A percentile compares a stretch with the other conserved stretches of the same genome.
phyloP scores from a whole-genome alignment of 1,140 invertebrate genomes.

The Zaprionus inermis region DNA sequence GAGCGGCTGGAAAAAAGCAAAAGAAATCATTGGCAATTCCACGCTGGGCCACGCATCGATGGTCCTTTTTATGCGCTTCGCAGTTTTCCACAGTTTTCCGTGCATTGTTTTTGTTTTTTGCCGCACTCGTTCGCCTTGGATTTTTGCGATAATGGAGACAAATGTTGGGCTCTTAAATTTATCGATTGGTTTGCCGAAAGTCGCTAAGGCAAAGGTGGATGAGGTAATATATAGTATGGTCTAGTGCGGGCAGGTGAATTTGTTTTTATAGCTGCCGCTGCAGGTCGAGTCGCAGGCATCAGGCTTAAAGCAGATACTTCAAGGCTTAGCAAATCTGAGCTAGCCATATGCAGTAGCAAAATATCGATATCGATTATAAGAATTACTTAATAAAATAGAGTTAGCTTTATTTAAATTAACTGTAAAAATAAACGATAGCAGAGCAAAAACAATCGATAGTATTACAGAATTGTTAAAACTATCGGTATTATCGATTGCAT shows the following conservation, averaged over 20 bases:
- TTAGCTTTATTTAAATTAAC: too few species aligned
- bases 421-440: too few species aligned
- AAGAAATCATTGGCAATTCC: slow-evolving; percentile 41
- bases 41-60: slow-evolving; percentile 68
- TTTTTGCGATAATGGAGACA: slow-evolving; percentile 81
- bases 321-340: too few species aligned
- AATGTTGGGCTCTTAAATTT: slow-evolving; percentile 81
- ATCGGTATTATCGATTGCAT: too few species aligned
- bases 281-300: neutral
- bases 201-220: slow-evolving; percentile 44
- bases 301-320: neutral
- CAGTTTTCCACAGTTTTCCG: slow-evolving; percentile 64
- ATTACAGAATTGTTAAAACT: too few species aligned
- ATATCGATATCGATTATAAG: too few species aligned
- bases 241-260: slow-evolving; percentile 58
- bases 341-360: too few species aligned
- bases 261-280: slow-evolving; percentile 56
- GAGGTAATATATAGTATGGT: slow-evolving; percentile 51
- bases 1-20: neutral
- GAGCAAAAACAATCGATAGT: too few species aligned
- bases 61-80: slow-evolving; percentile 72
- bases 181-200: slow-evolving; percentile 61
- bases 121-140: slow-evolving; percentile 65
- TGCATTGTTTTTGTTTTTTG: slow-evolving; percentile 8
- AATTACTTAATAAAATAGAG: too few species aligned